Percentiles rank a stretch among this genome's conserved stretches.
These are phyloP conservation scores for Melinaea menophilus DNA, from an alignment of 2,888 invertebrate species.

Conservation along the genomic window DNA sequence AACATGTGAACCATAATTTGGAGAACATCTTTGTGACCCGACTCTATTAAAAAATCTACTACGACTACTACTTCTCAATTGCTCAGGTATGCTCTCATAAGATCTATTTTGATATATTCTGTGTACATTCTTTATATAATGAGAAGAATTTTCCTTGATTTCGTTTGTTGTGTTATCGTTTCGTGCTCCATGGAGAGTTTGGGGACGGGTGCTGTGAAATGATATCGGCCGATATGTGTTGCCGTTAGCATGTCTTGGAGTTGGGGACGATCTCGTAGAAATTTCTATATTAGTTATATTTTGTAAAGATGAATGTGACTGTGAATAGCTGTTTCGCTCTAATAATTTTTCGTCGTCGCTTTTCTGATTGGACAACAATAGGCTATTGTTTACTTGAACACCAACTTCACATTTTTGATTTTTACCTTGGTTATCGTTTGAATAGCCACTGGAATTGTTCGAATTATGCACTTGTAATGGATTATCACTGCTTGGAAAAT, in stretches of 20 bases:
- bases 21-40: slow-evolving; percentile 66
- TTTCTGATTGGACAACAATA: slow-evolving; percentile 61
- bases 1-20: slow-evolving; percentile 51
- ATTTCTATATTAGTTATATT: slow-evolving; percentile 75
- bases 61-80: slow-evolving; percentile 61
- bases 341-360: slow-evolving; percentile 74
- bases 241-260: slow-evolving; percentile 46
- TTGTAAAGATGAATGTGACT: slow-evolving; percentile 64
- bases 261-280: slow-evolving; percentile 60
- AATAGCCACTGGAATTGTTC: slow-evolving; percentile 41
- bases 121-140: slow-evolving; percentile 67
- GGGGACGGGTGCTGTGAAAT: slow-evolving; percentile 59
- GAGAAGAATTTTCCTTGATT: slow-evolving; percentile 65
- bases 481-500: slow-evolving; percentile 59
- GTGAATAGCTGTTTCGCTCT: slow-evolving; percentile 60
- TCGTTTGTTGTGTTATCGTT: slow-evolving; percentile 62
- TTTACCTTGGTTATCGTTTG: slow-evolving; percentile 43
- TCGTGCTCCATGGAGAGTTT: slow-evolving; percentile 44
- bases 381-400: slow-evolving; percentile 54
- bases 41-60: slow-evolving; percentile 69
- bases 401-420: slow-evolving; percentile 58
- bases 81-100: slow-evolving; percentile 72
- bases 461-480: slow-evolving; percentile 45
- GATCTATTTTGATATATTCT: slow-evolving; percentile 70
- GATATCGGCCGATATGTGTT: slow-evolving; percentile 72